A percentile compares a stretch with the other conserved stretches of the same genome.
Conservation (phyloP, 2,888 invertebrate genomes). For the Dicycla oo region DNA sequence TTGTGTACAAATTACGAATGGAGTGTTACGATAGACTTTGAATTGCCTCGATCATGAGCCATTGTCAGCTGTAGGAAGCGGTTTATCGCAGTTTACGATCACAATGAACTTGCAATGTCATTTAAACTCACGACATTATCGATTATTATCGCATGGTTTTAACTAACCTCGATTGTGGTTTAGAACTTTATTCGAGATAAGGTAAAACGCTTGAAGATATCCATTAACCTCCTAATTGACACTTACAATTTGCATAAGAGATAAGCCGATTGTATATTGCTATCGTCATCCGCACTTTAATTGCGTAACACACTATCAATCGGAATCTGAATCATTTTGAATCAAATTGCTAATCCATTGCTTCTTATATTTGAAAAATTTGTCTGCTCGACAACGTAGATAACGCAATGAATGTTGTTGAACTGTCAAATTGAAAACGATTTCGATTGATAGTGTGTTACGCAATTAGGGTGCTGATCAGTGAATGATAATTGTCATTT, state of each 20-base stretch:
- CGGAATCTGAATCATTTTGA: no score
- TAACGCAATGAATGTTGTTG: no score
- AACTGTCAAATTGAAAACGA: no score
- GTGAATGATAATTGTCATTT: slow-evolving; percentile 10
- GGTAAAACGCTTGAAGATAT: slow-evolving; percentile 29
- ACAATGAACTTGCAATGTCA: slow-evolving; percentile 22
- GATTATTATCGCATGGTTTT: slow-evolving; percentile 17
- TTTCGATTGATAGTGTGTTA: no score
- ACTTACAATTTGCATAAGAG: slow-evolving; percentile 47
- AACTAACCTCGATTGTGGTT: slow-evolving; percentile 32
- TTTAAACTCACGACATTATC: slow-evolving; percentile 7
- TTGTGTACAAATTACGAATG: slow-evolving; percentile 22
- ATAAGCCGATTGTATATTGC: slow-evolving; percentile 38
- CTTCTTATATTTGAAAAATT: no score
- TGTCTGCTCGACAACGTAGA: no score
- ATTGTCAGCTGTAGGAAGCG: slow-evolving; percentile 10
- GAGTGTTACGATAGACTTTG: slow-evolving; percentile 11
- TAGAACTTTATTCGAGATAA: slow-evolving; percentile 36
- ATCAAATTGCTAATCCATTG: no score
- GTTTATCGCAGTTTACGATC: slow-evolving; percentile 2
- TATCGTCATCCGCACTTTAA: slow-evolving; percentile 1
- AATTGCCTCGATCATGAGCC: slow-evolving; percentile 13
- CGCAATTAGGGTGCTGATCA: no score
- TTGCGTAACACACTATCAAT: no score
- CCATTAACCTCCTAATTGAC: slow-evolving; percentile 35